A percentile compares a stretch with the other conserved stretches of the same genome.
Evolutionary conservation across 2,888 invertebrate genomes (phyloP).

Genomic region (Zootermopsis nevadensis): DNA sequence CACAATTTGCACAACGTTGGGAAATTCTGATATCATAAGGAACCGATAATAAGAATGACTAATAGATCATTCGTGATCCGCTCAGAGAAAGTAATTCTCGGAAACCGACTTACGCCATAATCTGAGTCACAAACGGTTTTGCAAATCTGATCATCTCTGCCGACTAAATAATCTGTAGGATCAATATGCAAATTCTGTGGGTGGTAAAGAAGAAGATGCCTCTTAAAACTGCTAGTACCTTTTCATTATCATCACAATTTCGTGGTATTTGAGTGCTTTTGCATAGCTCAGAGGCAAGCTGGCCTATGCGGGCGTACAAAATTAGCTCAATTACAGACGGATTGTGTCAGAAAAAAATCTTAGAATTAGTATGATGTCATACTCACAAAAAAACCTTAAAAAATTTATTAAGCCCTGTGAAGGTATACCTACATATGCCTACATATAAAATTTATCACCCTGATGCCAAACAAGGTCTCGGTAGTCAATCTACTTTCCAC

Average conservation of each 20-base stretch:
- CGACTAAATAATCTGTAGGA: neutral
- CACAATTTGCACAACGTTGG: neutral
- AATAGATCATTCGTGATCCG: slow-evolving; percentile 38
- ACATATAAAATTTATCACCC: neutral
- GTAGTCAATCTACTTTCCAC: neutral
- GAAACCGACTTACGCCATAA: slow-evolving; percentile 15
- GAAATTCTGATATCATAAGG: neutral
- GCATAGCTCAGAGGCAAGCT: no score
- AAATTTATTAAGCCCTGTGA: neutral
- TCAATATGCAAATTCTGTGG: neutral
- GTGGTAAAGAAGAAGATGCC: neutral
- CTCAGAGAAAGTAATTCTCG: slow-evolving; percentile 29
- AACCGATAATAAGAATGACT: neutral
- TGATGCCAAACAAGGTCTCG: neutral
- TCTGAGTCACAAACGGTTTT: slow-evolving; percentile 34
- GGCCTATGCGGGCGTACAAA: neutral
- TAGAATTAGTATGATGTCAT: neutral
- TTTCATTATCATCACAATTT: neutral
- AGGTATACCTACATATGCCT: neutral
- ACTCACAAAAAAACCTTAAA: neutral
- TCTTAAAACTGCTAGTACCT: neutral
- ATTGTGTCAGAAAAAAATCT: neutral
- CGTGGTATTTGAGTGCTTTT: neutral
- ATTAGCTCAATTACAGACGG: neutral
- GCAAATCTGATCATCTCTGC: neutral